Evolutionary conservation across 2,113 vertebrate species (phyloP), one percentile per base, ranked within the genome.

Genomic region (Channa argus): DNA sequence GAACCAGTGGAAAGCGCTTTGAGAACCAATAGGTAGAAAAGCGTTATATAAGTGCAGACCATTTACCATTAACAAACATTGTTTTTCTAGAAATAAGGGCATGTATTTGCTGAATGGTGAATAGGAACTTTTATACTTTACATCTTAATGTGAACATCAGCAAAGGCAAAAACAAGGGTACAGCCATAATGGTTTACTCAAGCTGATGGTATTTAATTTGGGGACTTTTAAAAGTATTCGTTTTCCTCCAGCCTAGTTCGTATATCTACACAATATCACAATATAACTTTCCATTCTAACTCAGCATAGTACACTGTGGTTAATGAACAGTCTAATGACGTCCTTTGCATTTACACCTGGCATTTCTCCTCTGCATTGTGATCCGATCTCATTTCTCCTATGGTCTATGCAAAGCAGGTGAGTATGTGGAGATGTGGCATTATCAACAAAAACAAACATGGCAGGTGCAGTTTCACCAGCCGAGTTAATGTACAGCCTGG

Each of bases 361-460:
- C 77, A 72, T 80, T 76, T 79, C 52, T 71, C 55, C 45, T 54
- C 49, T 43, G 24, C 15, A 43, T 63, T 72, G 72, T 59, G 72
- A 51, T 69, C 49, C 2, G 8, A 71, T 67, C 51, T 72, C 46
- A 77, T 72, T 63, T 71, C 56, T 71, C 14, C 36, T 33, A 11
- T 34, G 75, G 56, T 68, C 52, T 68, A 75, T 75, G 71, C 67
- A 68, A 76, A 76, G 63, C 34, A 36, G 71, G 49, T n/a, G 41
- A 66, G 65, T 45, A 38, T 50, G 54, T 63, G 46, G 62, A 79
- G 72, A 59, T 83, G 65, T 84, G 82, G 69, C 41, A 70, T 77
- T 83, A 83, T 80, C 69, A 70, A 63, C 55, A 53, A 71, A 79
- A 70, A 83, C 72, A 72, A 78, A 78, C 68, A 81, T 74, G 83